These are phyloP conservation scores for Calyptomena viridis DNA, from an alignment of 2,113 vertebrate species.

Conservation along the genomic window DNA sequence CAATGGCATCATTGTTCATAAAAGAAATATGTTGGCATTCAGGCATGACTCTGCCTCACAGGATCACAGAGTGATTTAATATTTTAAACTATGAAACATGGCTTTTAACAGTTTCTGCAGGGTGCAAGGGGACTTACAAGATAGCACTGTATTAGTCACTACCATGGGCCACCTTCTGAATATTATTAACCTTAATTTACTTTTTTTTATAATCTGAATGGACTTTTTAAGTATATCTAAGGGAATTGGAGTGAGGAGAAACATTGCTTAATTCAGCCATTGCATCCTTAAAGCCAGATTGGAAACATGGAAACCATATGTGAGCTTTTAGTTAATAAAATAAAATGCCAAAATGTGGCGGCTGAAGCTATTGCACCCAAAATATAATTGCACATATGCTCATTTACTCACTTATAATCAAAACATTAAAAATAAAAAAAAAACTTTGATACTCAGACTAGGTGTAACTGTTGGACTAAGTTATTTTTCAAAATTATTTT, in stretches of 20 bases:
- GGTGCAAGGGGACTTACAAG: constrained; percentile 41
- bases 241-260: constrained; percentile 63
- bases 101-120: constrained; percentile 60
- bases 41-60: constrained; percentile 19
- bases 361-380: constrained; percentile 76
- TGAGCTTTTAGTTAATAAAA: constrained; percentile 80
- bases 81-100: constrained; percentile 33
- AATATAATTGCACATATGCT: constrained; percentile 81
- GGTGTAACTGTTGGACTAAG: constrained; percentile 72
- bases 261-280: constrained; percentile 71
- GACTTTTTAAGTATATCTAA: constrained; percentile 61
- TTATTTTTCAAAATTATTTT: constrained; percentile 74
- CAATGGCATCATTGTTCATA: background rate
- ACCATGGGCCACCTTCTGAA: constrained; percentile 55
- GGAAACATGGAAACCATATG: constrained; percentile 83
- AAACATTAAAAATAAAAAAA: constrained; percentile 68
- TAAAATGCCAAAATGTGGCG: constrained; percentile 76
- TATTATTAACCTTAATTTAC: constrained; percentile 66
- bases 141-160: constrained; percentile 57
- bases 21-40: constrained; percentile 15
- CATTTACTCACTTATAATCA: constrained; percentile 79
- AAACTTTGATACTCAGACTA: constrained; percentile 70
- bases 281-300: constrained; percentile 74
- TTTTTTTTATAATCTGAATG: constrained; percentile 66
- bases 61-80: constrained; percentile 45